Evolutionary conservation across 2,797 vertebrate species (phyloP).

Genomic region (Sylvia borin): DNA sequence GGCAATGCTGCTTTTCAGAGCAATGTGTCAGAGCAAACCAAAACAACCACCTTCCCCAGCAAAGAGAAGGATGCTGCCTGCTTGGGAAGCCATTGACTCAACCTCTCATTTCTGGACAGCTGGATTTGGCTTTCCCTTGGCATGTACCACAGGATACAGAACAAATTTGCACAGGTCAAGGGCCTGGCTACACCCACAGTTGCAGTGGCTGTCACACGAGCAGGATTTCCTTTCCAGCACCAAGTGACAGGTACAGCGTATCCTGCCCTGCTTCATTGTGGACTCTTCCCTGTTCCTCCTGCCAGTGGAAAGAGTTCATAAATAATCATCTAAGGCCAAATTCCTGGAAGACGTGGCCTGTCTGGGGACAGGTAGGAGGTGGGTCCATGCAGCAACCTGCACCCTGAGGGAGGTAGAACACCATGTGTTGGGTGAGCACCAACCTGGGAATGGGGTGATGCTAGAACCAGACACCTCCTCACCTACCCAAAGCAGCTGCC

Average conservation of each 20-base stretch:
- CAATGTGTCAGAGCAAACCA: not conserved
- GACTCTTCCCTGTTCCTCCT: not conserved
- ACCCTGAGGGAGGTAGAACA: not conserved
- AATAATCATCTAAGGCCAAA: not conserved
- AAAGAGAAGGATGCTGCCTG: not conserved
- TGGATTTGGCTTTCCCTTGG: not conserved
- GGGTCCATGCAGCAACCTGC: not conserved
- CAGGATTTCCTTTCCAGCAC: slow-evolving; percentile 24
- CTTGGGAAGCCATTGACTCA: not conserved
- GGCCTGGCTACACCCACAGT: not conserved
- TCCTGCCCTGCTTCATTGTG: not conserved
- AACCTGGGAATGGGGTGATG: fast-evolving
- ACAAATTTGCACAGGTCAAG: not conserved
- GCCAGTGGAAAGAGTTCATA: not conserved
- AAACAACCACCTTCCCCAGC: not conserved
- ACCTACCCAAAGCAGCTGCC: not conserved
- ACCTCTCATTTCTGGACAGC: not conserved
- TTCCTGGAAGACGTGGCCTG: not conserved
- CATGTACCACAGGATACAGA: not conserved
- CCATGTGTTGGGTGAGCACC: not conserved
- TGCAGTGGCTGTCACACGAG: not conserved
- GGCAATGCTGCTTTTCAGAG: not conserved
- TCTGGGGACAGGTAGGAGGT: not conserved
- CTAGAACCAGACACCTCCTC: not conserved
- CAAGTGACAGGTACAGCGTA: not conserved